These are phyloP conservation scores for Passerina amoena DNA, from an alignment of 2,113 vertebrate genomes.

Conservation along the genomic window DNA sequence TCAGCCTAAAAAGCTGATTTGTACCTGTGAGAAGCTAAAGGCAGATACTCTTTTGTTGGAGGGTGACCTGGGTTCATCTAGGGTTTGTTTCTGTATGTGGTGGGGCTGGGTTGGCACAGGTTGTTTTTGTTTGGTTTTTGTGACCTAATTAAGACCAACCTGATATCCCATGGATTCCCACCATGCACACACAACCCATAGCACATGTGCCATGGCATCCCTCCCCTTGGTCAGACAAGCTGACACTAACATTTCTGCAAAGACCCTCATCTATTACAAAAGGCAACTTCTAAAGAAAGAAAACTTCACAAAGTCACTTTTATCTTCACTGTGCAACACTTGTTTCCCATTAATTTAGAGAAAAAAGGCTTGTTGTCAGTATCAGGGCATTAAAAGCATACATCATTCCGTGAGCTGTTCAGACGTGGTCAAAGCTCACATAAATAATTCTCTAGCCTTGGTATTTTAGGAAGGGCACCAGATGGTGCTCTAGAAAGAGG, in stretches of 20 bases:
- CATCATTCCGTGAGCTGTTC: slow-evolving; percentile 26
- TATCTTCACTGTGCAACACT: background rate
- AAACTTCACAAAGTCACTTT: slow-evolving; percentile 57
- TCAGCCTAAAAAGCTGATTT: background rate
- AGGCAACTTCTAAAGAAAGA: background rate
- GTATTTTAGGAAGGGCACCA: slow-evolving; percentile 45
- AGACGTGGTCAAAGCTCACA: slow-evolving; percentile 40
- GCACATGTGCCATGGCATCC: rapidly evolving
- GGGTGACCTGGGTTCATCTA: background rate
- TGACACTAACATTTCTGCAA: background rate
- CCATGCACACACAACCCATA: rapidly evolving
- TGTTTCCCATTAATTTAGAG: slow-evolving; percentile 51
- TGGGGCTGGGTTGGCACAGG: background rate
- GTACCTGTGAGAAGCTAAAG: background rate
- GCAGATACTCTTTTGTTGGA: background rate
- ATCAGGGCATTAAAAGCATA: slow-evolving; percentile 37
- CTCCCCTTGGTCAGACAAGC: background rate
- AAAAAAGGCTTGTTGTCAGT: slow-evolving; percentile 48
- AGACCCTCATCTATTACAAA: background rate
- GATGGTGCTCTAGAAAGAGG: slow-evolving; percentile 10
- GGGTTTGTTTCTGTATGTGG: background rate
- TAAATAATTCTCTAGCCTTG: slow-evolving; percentile 44
- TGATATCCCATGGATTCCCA: background rate
- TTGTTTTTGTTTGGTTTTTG: background rate
- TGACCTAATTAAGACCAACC: background rate